These are phyloP conservation scores for Etheostoma perlongum DNA, from an alignment of 2,797 vertebrate species.

Conservation along the genomic window DNA sequence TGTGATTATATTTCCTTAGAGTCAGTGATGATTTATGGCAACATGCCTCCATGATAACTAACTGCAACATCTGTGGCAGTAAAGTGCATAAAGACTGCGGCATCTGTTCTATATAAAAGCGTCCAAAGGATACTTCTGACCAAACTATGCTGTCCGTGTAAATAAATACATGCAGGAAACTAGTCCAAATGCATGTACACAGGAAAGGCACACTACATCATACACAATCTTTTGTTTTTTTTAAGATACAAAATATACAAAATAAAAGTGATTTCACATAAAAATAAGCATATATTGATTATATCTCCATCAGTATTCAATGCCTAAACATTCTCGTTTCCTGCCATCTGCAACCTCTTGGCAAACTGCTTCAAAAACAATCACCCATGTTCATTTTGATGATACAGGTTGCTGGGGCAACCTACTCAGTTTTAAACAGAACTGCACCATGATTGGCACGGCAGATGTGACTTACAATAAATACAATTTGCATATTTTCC, in stretches of 20 bases:
- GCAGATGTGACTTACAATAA: conserved; percentile 9
- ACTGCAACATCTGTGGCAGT: conserved; percentile 59
- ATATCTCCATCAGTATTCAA: background rate
- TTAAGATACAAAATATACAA: background rate
- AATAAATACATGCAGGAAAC: conserved; percentile 57
- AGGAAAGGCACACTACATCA: background rate
- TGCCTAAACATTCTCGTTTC: conserved; percentile 11
- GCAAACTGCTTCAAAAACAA: conserved; percentile 33
- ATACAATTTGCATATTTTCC: conserved; percentile 1
- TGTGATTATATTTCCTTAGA: conserved; percentile 19
- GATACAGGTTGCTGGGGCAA: conserved; percentile 28
- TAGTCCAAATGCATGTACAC: background rate
- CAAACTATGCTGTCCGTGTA: conserved; percentile 35
- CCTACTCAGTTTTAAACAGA: conserved; percentile 31
- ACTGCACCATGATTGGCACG: background rate
- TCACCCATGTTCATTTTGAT: conserved; percentile 6
- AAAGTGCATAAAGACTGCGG: conserved; percentile 42
- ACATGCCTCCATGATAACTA: conserved; percentile 25
- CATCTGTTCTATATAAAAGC: conserved; percentile 62
- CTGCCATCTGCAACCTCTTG: conserved; percentile 51
- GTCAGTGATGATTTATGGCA: conserved; percentile 48
- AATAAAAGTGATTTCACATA: background rate
- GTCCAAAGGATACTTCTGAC: conserved; percentile 25
- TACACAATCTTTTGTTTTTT: background rate
- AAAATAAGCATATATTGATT: conserved; percentile 37